Evolutionary conservation across 2,113 vertebrate genomes (phyloP).

Genomic region (Dicentrarchus labrax): DNA sequence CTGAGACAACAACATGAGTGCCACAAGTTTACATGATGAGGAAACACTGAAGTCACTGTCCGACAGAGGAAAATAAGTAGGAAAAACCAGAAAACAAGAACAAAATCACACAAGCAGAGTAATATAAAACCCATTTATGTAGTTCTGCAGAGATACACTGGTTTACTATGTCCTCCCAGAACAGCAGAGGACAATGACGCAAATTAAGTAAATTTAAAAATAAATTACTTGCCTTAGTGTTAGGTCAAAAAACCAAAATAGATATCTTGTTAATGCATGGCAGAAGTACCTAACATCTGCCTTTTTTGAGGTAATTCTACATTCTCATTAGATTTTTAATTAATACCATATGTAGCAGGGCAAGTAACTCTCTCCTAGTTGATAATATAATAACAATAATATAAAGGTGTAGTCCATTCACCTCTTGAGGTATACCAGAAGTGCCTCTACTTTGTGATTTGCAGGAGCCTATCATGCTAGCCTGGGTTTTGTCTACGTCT

Average conservation of each 20-base stretch:
- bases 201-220: slow-evolving; percentile 43
- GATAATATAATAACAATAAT: slow-evolving; percentile 47
- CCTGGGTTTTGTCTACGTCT: slow-evolving; percentile 64
- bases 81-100: slow-evolving; percentile 24
- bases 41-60: slow-evolving; percentile 9
- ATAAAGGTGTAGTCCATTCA: slow-evolving; percentile 30
- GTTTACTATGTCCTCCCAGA: slow-evolving; percentile 15
- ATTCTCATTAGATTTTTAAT: slow-evolving; percentile 44
- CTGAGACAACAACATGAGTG: not conserved
- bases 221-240: slow-evolving; percentile 19
- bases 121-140: slow-evolving; percentile 54
- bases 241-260: slow-evolving; percentile 31
- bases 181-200: slow-evolving; percentile 3
- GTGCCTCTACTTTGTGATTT: slow-evolving; percentile 64
- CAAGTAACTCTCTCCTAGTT: not conserved
- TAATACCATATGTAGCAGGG: slow-evolving; percentile 38
- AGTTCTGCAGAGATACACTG: slow-evolving; percentile 2
- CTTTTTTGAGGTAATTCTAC: slow-evolving; percentile 37
- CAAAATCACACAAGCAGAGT: slow-evolving; percentile 26
- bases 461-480: slow-evolving; percentile 46
- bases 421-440: slow-evolving; percentile 42
- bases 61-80: slow-evolving; percentile 12
- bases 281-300: not conserved
- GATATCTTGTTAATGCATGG: slow-evolving; percentile 8
- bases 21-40: slow-evolving; percentile 5